Evolutionary conservation across 2,113 vertebrate genomes (phyloP).

Genomic region (Brachyistius frenatus): DNA sequence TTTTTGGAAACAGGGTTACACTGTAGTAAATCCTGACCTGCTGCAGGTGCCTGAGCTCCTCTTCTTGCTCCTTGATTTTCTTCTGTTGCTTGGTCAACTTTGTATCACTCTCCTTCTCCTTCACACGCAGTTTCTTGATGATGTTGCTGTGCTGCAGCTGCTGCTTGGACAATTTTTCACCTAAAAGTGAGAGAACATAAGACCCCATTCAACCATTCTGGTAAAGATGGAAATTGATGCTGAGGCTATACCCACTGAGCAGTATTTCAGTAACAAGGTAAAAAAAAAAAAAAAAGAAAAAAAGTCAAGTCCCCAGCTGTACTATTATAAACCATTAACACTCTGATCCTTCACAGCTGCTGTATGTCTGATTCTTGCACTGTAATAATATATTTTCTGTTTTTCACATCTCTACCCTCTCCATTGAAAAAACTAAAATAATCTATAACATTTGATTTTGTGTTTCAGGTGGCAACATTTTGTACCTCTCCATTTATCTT

Average conservation of each 20-base stretch:
- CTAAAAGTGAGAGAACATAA: constrained; percentile 75
- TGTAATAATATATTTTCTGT: background rate
- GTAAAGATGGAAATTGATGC: background rate
- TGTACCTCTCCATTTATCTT: background rate
- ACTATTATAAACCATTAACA: background rate
- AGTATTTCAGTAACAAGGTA: background rate
- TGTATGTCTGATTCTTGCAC: no score
- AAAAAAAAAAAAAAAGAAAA: no score
- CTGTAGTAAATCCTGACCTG: constrained; percentile 82
- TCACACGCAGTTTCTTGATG: constrained; percentile 96
- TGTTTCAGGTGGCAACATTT: no score
- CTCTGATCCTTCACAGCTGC: background rate
- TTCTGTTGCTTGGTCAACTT: constrained; percentile 88
- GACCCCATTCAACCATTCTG: background rate
- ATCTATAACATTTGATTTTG: no score
- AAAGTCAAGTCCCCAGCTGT: background rate
- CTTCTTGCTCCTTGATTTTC: constrained; percentile 92
- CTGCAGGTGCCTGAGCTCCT: constrained; percentile 91
- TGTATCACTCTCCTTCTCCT: constrained; percentile 94
- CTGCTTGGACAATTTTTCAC: constrained; percentile 98
- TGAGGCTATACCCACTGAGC: background rate
- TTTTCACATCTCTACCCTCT: no score
- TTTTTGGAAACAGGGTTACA: background rate
- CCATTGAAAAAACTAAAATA: no score
- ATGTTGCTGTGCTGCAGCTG: constrained; percentile 97